These are phyloP conservation scores for Cheilosia vernalis DNA, from an alignment of 2,888 invertebrate genomes.

Conservation along the genomic window DNA sequence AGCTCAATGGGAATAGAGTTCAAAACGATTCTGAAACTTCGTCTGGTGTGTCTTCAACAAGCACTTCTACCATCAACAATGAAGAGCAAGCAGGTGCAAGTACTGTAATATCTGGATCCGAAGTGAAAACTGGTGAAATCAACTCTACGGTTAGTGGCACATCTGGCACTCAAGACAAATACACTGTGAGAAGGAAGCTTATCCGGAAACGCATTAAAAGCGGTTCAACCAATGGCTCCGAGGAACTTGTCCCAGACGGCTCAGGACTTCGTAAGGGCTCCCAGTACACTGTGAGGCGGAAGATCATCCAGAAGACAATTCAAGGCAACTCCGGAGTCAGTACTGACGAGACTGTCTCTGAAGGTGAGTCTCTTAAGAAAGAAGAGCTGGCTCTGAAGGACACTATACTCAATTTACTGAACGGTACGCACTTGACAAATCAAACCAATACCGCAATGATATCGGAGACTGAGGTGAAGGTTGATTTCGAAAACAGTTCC, in stretches of 20 bases:
- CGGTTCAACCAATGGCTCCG: not conserved
- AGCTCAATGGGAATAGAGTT: not conserved
- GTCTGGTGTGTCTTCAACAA: not conserved
- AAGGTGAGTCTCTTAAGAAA: not conserved
- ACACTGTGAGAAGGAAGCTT: constrained; percentile 38
- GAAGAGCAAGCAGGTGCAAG: not conserved
- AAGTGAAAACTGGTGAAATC: not conserved
- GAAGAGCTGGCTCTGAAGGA: constrained; percentile 34
- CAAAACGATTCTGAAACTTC: not conserved
- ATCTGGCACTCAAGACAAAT: constrained; percentile 6
- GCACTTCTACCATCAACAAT: too few relatives aligned
- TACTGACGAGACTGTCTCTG: not conserved
- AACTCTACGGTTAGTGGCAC: too few relatives aligned
- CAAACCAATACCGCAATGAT: constrained; percentile 22
- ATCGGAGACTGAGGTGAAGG: constrained; percentile 38
- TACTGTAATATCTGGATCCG: not conserved
- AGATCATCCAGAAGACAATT: constrained; percentile 39
- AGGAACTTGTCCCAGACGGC: not conserved
- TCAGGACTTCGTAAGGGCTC: not conserved
- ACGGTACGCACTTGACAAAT: constrained; percentile 2
- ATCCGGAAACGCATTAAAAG: constrained; percentile 35
- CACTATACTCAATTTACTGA: constrained; percentile 24
- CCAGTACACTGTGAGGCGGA: constrained; percentile 29
- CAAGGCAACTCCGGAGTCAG: not conserved
- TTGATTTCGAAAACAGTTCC: constrained; percentile 17